Evolutionary conservation across 2,888 invertebrate species (phyloP).

Genomic region (Chalcis sispes): DNA sequence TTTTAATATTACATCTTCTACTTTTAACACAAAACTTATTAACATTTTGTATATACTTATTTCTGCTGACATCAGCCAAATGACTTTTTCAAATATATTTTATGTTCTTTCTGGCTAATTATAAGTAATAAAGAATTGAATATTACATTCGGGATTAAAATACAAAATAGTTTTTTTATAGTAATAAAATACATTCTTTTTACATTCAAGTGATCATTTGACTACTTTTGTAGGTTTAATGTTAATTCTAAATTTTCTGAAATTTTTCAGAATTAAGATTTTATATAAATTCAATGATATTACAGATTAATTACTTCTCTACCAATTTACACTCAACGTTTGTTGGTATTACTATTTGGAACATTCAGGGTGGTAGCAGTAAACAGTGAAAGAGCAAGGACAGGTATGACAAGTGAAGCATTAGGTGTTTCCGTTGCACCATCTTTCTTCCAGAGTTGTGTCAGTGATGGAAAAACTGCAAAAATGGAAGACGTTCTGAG

Average conservation of each 20-base stretch:
- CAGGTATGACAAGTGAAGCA: slow-evolving; percentile 97
- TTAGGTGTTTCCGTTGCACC: slow-evolving; percentile 96
- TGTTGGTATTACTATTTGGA: slow-evolving; percentile 96
- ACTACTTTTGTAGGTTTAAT: not conserved
- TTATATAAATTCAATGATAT: no score
- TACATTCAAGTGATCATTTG: no score
- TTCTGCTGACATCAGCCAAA: no score
- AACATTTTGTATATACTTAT: no score
- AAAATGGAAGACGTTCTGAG: slow-evolving; percentile 97
- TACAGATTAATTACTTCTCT: slow-evolving; percentile 90
- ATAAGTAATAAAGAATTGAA: no score
- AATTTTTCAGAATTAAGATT: not conserved
- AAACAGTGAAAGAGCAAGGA: slow-evolving; percentile 91
- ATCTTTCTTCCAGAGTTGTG: slow-evolving; percentile 97
- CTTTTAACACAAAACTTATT: no score
- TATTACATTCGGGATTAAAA: no score
- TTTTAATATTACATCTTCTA: no score
- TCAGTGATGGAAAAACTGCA: slow-evolving; percentile 95
- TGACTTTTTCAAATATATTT: no score
- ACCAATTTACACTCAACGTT: slow-evolving; percentile 92
- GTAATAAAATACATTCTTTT: not conserved
- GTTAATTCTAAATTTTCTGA: not conserved
- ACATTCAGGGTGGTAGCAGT: slow-evolving; percentile 97
- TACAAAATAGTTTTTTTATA: not conserved
- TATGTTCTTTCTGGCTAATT: no score